Percentiles rank a stretch among this genome's conserved stretches.
Evolutionary conservation across 2,113 vertebrate species (phyloP).

Genomic region (Ochotona curzoniae): DNA sequence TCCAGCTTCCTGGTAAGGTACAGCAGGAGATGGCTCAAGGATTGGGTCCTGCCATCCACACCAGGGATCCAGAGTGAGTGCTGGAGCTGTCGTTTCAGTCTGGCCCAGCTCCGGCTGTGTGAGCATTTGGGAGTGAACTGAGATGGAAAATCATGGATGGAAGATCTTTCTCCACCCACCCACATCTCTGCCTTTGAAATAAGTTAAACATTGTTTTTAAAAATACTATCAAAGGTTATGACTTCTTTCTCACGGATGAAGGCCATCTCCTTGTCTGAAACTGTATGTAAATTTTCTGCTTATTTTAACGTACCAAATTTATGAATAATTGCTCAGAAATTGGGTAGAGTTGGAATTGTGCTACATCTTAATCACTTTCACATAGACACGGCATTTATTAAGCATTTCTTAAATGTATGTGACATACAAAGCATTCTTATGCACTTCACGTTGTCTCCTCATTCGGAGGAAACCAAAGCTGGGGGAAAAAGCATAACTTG

Average conservation of each 20-base stretch:
- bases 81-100: no score
- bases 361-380: background rate
- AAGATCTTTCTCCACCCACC: no score
- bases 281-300: background rate
- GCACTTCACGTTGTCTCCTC: background rate
- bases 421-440: background rate
- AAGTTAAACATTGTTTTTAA: no score
- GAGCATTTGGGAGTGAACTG: no score
- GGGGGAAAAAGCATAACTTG: background rate
- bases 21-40: no score
- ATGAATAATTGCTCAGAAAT: constrained; percentile 30
- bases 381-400: background rate
- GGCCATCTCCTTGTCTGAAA: background rate
- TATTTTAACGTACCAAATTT: background rate
- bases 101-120: no score
- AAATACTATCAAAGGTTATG: background rate
- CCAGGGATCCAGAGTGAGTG: no score
- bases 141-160: no score
- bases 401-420: background rate
- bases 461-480: background rate
- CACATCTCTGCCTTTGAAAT: no score
- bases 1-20: no score
- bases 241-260: background rate
- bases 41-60: no score
- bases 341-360: background rate